A percentile compares a stretch with the other conserved stretches of the same genome.
phyloP scores from a whole-genome alignment of 1,140 invertebrate species.

The Hylyphantes graminicola region DNA sequence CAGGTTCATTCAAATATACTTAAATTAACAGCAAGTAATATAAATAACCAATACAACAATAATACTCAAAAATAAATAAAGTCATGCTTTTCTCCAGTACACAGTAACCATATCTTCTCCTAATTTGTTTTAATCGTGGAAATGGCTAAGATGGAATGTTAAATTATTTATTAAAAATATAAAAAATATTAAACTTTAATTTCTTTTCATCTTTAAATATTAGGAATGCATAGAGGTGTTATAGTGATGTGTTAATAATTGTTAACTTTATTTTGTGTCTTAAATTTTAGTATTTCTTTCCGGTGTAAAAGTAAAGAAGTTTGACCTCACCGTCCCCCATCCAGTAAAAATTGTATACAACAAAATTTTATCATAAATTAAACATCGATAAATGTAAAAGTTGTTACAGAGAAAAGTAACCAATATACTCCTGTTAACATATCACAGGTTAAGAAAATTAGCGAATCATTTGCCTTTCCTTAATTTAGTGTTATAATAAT shows the following conservation, averaged over 20 bases:
- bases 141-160: slow-evolving; percentile 1
- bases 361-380: too few relatives aligned
- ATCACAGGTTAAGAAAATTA: too few relatives aligned
- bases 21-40: slow-evolving; percentile 23
- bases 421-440: too few relatives aligned
- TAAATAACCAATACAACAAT: slow-evolving; percentile 36
- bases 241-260: background rate
- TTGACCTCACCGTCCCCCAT: too few relatives aligned
- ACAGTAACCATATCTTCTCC: background rate
- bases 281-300: background rate
- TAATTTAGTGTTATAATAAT: too few relatives aligned
- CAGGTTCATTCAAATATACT: slow-evolving; percentile 8
- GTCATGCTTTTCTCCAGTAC: slow-evolving; percentile 29
- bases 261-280: background rate
- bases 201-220: background rate
- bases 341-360: too few relatives aligned
- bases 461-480: too few relatives aligned
- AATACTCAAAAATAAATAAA: slow-evolving; percentile 45
- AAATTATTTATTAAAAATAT: background rate
- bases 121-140: background rate
- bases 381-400: too few relatives aligned
- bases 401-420: too few relatives aligned
- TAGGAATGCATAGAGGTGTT: background rate
- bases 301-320: too few relatives aligned
- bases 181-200: background rate